Percentiles rank a stretch among this genome's conserved stretches.
Evolutionary conservation across 2,113 vertebrate species (phyloP).

Genomic region (Phodopus roborovskii): DNA sequence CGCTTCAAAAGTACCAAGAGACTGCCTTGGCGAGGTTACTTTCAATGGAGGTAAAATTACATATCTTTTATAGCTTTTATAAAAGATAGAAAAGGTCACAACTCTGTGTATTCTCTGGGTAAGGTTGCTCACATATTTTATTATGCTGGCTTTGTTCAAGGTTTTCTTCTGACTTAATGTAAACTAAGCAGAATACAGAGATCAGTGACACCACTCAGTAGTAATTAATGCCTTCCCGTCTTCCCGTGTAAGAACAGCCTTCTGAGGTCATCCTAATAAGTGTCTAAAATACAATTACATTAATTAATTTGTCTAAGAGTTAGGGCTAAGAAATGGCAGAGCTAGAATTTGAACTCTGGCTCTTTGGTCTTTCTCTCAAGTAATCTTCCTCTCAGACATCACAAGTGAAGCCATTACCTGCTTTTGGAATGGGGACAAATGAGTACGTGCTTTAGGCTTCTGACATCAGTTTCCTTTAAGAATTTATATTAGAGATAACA

Average conservation of each 20-base stretch:
- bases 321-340: neutral
- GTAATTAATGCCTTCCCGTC: neutral
- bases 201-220: neutral
- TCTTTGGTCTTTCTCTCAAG: conserved; percentile 11
- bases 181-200: conserved; percentile 35
- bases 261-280: conserved; percentile 31
- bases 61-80: conserved; percentile 62
- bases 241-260: conserved; percentile 17
- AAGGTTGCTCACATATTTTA: conserved; percentile 25
- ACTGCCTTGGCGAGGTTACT: conserved; percentile 96
- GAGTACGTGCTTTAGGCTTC: neutral
- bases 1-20: conserved; percentile 97
- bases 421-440: neutral
- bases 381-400: conserved; percentile 27
- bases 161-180: conserved; percentile 42
- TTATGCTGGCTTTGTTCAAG: conserved; percentile 31
- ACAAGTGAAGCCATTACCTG: neutral
- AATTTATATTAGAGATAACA: neutral
- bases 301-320: conserved; percentile 28
- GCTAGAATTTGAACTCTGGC: conserved; percentile 26
- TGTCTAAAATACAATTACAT: conserved; percentile 7
- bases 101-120: conserved; percentile 32
- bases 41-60: conserved; percentile 94
- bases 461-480: conserved; percentile 34
- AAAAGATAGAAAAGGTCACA: conserved; percentile 24